Evolutionary conservation across 2,888 invertebrate species (phyloP).

Genomic region (Crioceris asparagi): DNA sequence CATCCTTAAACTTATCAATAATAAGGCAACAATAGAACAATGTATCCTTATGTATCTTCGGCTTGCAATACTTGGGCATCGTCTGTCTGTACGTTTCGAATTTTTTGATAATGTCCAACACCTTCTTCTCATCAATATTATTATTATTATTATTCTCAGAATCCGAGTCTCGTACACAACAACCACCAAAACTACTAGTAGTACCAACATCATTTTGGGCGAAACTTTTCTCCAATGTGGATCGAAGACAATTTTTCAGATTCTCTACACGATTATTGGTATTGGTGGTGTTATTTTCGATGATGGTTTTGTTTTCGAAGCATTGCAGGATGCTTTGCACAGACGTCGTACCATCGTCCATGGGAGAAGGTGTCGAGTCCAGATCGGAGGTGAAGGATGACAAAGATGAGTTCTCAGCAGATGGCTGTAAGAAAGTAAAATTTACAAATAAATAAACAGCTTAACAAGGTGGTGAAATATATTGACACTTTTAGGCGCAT

Average conservation of each 20-base stretch:
- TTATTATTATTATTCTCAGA: constrained; percentile 16
- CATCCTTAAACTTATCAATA: constrained; percentile 54
- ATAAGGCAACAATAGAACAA: constrained; percentile 59
- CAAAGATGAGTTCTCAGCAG: constrained; percentile 30
- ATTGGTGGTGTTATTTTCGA: constrained; percentile 10
- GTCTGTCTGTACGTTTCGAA: constrained; percentile 39
- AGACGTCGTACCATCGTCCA: constrained; percentile 27
- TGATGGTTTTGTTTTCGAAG: constrained; percentile 10
- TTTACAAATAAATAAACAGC: too few relatives aligned
- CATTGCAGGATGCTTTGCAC: constrained; percentile 19
- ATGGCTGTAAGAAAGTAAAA: constrained; percentile 15
- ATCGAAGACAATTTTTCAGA: constrained; percentile 24
- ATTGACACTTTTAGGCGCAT: too few relatives aligned
- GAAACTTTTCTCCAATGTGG: constrained; percentile 28
- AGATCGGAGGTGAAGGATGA: constrained; percentile 37
- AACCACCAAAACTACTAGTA: not conserved
- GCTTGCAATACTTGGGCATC: constrained; percentile 48
- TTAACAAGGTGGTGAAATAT: too few relatives aligned
- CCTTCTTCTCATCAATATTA: constrained; percentile 16
- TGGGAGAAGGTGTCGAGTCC: constrained; percentile 37
- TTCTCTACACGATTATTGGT: constrained; percentile 27
- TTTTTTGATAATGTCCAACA: constrained; percentile 26
- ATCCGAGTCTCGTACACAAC: constrained; percentile 17
- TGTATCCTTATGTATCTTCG: constrained; percentile 34
- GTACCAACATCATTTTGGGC: constrained; percentile 11